Evolutionary conservation across 35 echinoderm and acorn worm genomes (phyloP), one percentile per base, ranked within the genome.

Genomic region (Patiria miniata): DNA sequence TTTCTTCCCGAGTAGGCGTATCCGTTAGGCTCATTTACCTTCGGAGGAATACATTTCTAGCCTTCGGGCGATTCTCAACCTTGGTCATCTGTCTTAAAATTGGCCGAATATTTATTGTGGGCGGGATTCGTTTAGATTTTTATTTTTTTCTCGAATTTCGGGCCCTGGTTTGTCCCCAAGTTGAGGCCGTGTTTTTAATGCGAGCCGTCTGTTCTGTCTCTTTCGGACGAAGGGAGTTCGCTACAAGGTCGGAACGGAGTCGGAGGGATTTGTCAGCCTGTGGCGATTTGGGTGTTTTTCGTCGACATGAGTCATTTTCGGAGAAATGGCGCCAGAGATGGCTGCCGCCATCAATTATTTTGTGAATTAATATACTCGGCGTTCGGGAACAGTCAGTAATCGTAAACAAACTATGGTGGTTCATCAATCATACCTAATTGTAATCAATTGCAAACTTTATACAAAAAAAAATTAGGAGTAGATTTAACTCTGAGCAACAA

Each of bases 301-400:
- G 42, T 47, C 42, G 4, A 47, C 4, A 47, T n/a, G 12, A 47
- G 42, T 47, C 42, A 47, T 47, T 47, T 0, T 73, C 0, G 26
- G 65, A 73, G 65, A 73, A 73, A 34, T 73, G 65, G 65, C 65
- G 65, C 65, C 65, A 36, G 29, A 73, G 65, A 73, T 23, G 65
- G 65, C 65, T 36, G 34, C 65, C 34, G 19, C 28, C 57, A 60
- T n/a, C 65, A 36, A 30, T 73, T 30, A 26, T 26, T 73, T 26
- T 34, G 26, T 73, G 65, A 28, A 60, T 47, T 4, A 47, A 47
- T 6, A 6, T 12, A 47, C 4, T 47, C 42, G 12, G 42, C 4
- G 42, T 47, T 6, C 42, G 12, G 4, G 42, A 47, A 47, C 42
- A 47, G 42, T 6, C n/a, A n/a, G n/a, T n/a, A n/a, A n/a, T n/a